These are phyloP conservation scores for Chloroclysta siterata DNA, from an alignment of 2,888 invertebrate genomes.

Conservation along the genomic window DNA sequence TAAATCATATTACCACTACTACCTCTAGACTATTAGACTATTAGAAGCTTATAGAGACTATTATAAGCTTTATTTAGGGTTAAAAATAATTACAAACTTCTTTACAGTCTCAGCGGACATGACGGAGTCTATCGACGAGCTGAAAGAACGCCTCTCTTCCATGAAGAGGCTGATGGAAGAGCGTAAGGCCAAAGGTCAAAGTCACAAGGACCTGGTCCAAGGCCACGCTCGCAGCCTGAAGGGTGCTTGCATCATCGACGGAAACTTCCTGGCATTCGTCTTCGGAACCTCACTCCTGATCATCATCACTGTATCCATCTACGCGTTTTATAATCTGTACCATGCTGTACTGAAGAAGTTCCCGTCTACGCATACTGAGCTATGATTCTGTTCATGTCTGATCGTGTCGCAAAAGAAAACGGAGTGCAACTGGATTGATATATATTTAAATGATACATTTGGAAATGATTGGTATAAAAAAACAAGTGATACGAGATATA, in stretches of 20 bases:
- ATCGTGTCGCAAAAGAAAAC: conserved; percentile 17
- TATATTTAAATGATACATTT: not conserved
- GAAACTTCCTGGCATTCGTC: conserved; percentile 92
- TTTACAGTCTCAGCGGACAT: conserved; percentile 67
- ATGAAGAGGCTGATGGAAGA: conserved; percentile 94
- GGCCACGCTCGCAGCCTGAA: conserved; percentile 77
- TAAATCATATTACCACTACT: too few species aligned
- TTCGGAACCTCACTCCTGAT: conserved; percentile 91
- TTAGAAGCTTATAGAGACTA: too few species aligned
- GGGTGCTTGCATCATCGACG: conserved; percentile 90
- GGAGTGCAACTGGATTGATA: conserved; percentile 36
- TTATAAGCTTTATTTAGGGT: too few species aligned
- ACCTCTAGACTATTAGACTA: too few species aligned
- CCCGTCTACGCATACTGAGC: conserved; percentile 91
- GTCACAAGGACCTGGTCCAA: conserved; percentile 75
- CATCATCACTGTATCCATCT: conserved; percentile 92
- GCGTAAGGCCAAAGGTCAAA: conserved; percentile 78
- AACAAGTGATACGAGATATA: not conserved
- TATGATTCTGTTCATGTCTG: conserved; percentile 78
- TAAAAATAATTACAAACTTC: not conserved
- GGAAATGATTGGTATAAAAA: conserved; percentile 1
- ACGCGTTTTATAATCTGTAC: conserved; percentile 92
- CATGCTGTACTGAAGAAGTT: conserved; percentile 90
- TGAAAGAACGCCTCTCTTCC: conserved; percentile 90
- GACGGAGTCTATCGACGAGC: conserved; percentile 91